Evolutionary conservation across 2,888 invertebrate genomes (phyloP).

Genomic region (Belgica antarctica): DNA sequence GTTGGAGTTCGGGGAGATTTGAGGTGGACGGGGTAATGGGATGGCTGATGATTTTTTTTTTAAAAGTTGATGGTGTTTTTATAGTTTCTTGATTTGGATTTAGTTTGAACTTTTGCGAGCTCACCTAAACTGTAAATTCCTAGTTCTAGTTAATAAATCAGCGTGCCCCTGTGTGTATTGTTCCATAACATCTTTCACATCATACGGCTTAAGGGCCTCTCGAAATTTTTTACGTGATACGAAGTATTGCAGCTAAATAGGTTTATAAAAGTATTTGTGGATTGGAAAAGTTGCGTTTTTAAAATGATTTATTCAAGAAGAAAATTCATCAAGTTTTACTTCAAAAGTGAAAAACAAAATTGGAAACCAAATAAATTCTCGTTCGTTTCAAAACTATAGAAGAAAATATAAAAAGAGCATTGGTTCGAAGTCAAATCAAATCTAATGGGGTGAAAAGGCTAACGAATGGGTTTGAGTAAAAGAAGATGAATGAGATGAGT

Average conservation of each 20-base stretch:
- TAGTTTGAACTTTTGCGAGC: slow-evolving; percentile 46
- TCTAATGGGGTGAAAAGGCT: neutral
- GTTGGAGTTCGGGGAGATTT: too few species aligned
- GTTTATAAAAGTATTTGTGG: slow-evolving; percentile 11
- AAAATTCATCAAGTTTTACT: neutral
- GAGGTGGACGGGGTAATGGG: neutral
- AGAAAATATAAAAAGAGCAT: neutral
- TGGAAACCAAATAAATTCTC: too few species aligned
- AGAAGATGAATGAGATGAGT: too few species aligned
- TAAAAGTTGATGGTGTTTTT: neutral
- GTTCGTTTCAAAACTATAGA: neutral
- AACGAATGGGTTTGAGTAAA: too few species aligned
- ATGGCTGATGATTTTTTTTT: neutral
- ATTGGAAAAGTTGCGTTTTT: neutral
- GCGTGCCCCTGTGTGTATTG: slow-evolving; percentile 87
- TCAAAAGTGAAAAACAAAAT: neutral
- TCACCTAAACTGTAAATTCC: slow-evolving; percentile 81
- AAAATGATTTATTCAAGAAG: slow-evolving; percentile 24
- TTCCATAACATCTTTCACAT: slow-evolving; percentile 92
- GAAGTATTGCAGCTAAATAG: slow-evolving; percentile 74
- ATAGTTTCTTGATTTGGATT: neutral
- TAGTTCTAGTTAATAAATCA: slow-evolving; percentile 82
- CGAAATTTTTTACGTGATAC: slow-evolving; percentile 87
- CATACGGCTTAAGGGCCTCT: slow-evolving; percentile 88
- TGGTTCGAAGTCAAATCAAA: neutral